A percentile compares a stretch with the other conserved stretches of the same genome.
Conservation (phyloP, 2,888 invertebrate genomes). For the Andrena fulva region DNA sequence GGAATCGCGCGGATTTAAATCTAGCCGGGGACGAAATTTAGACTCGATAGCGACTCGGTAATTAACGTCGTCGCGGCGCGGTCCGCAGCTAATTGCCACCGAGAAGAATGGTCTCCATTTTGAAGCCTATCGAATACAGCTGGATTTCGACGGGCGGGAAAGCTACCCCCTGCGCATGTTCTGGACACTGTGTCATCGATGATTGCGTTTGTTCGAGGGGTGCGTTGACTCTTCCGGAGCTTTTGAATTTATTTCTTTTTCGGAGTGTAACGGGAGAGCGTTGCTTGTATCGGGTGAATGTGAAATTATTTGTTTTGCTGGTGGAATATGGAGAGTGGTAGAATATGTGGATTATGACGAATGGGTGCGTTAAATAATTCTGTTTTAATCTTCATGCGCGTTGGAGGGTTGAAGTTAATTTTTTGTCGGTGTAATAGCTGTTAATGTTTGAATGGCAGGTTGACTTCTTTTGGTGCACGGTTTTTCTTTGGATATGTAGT, state of each 20-base stretch:
- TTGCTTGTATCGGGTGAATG: too few relatives aligned
- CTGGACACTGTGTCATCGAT: background rate
- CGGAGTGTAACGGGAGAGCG: background rate
- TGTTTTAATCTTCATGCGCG: too few relatives aligned
- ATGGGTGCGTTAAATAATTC: too few relatives aligned
- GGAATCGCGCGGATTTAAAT: constrained; percentile 46
- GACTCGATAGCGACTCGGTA: constrained; percentile 38
- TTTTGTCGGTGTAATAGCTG: too few relatives aligned
- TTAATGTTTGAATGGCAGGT: too few relatives aligned
- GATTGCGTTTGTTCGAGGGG: background rate
- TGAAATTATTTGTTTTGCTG: too few relatives aligned
- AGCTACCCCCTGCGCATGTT: background rate
- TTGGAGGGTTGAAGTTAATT: too few relatives aligned
- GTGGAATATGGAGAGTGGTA: too few relatives aligned
- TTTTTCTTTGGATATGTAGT: too few relatives aligned
- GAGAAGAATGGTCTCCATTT: constrained; percentile 12
- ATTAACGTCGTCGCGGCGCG: constrained; percentile 36
- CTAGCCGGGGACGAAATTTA: constrained; percentile 35
- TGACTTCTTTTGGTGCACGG: too few relatives aligned
- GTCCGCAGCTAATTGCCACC: constrained; percentile 22
- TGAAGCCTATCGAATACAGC: background rate
- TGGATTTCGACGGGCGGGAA: constrained; percentile 1
- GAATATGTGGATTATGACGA: too few relatives aligned
- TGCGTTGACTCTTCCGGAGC: background rate
- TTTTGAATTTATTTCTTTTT: background rate